Evolutionary conservation across 1,140 invertebrate species (phyloP).

Genomic region (Trichonephila clavata): DNA sequence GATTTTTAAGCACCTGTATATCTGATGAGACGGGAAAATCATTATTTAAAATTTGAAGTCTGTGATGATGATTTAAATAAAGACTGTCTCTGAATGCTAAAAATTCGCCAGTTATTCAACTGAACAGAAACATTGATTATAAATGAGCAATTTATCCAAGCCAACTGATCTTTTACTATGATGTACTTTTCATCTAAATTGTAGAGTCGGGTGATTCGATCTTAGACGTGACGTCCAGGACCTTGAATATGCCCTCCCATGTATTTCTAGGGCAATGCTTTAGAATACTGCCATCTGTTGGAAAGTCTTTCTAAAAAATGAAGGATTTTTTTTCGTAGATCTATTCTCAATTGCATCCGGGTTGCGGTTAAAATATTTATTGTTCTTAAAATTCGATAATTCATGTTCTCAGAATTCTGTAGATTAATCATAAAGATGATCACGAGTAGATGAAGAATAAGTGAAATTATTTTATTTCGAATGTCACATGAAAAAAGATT

Average conservation of each 20-base stretch:
- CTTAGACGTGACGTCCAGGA: not conserved
- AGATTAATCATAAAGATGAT: too few species aligned
- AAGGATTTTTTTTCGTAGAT: not conserved
- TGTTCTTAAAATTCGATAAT: not conserved
- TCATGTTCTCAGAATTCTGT: too few species aligned
- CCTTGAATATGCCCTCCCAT: conserved; percentile 20
- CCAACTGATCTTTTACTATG: not conserved
- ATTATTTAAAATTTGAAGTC: too few species aligned
- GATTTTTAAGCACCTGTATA: too few species aligned
- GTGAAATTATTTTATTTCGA: too few species aligned
- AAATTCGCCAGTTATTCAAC: not conserved
- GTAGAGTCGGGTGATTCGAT: not conserved
- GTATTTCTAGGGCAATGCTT: not conserved
- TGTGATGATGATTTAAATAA: not conserved
- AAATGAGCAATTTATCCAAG: conserved; percentile 6
- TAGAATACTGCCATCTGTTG: not conserved
- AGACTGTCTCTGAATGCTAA: not conserved
- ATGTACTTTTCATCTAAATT: not conserved
- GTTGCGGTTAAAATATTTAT: not conserved
- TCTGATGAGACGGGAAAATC: too few species aligned
- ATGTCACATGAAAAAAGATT: too few species aligned
- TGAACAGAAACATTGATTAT: not conserved
- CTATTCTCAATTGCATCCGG: not conserved
- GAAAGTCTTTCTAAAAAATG: not conserved
- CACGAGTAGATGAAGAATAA: too few species aligned